Base-by-base conservation (phyloP, 1,140 invertebrate species). In the Batillaria attramentaria region DNA sequence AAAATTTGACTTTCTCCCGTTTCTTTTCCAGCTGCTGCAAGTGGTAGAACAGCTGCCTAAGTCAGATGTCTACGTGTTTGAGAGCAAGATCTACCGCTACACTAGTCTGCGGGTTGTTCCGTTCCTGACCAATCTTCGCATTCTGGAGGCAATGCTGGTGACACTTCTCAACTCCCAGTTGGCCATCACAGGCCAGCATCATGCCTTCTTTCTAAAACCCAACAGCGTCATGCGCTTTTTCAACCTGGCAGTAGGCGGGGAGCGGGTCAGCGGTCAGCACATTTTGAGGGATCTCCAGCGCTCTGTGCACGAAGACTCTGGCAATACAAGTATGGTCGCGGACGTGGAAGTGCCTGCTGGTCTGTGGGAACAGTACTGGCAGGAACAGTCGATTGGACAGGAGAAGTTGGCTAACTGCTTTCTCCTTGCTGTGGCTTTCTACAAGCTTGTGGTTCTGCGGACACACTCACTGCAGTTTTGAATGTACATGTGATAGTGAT, bases 251-350 rank as follows among this genome's bases (percentile, higher is more conserved):
- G 62, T 84, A 18, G 83, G 83, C 20, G 81, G 83, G 8, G 83
- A 84, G 73, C 57, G 79, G 54, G 83, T 84, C 35, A 83, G 81
- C 72, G 81, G 83, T 1, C 79, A 80, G 69, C 81, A 82, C 68
- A 77, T 84, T 24, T 31, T 84, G 24, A 13, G 66, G 54, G 81
- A 84, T 28, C 75, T 84, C 3, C 37, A 74, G 54, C 60, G 70
- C 31, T 57, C 28, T 13, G 24, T 39, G 6, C 35, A 41, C 20
- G 66, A 68, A 16, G 43, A 46, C 3, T 18, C 20, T 28, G 66
- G 37, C n/a, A 31, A 41, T 3, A 62, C 66, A 8, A 79, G 54
- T n/a, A 35, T 77, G 28, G 79, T 62, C 4, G 33, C 33, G 0
- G 62, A 69, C 39, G 79, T 83, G 37, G 31, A 74, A n/a, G 54